Percentiles rank a stretch among this genome's conserved stretches.
Conservation (phyloP, 2,888 invertebrate genomes). For the Phyllotreta cruciferae region DNA sequence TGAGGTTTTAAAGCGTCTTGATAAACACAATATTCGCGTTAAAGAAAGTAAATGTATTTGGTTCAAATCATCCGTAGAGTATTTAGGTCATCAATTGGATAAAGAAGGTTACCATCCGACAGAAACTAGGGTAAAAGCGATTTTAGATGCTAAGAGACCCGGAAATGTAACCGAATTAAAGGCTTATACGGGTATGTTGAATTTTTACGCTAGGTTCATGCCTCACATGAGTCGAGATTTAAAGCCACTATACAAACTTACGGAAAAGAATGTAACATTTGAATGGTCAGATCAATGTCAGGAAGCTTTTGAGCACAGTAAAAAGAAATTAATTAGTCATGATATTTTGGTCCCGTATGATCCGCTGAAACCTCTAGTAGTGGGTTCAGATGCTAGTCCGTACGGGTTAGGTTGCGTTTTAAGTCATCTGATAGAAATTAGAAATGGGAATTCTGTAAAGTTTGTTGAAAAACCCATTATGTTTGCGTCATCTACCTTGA, state of each 20-base stretch:
- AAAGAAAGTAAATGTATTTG: conserved; percentile 16
- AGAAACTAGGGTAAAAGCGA: conserved; percentile 12
- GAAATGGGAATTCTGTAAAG: not conserved
- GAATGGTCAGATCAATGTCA: conserved; percentile 5
- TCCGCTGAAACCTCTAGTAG: conserved; percentile 13
- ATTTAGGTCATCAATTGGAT: conserved; percentile 15
- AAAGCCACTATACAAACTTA: conserved; percentile 8
- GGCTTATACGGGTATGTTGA: conserved; percentile 15
- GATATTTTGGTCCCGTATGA: conserved; percentile 16
- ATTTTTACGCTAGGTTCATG: conserved; percentile 17
- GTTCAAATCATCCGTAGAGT: conserved; percentile 16
- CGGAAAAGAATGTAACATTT: conserved; percentile 12
- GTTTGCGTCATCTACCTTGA: conserved; percentile 15
- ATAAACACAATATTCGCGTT: conserved; percentile 4
- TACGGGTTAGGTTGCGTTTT: conserved; percentile 15
- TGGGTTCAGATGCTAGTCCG: conserved; percentile 7
- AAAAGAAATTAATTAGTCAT: conserved; percentile 7
- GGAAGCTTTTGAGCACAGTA: conserved; percentile 7
- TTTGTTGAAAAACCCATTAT: conserved; percentile 19
- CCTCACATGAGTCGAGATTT: conserved; percentile 17
- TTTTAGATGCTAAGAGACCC: conserved; percentile 11
- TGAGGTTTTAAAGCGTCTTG: conserved; percentile 8
- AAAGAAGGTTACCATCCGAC: conserved; percentile 12
- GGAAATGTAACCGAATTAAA: conserved; percentile 7
- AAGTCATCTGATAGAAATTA: conserved; percentile 15